These are phyloP conservation scores for Druceiella hillmani DNA, from an alignment of 2,888 invertebrate genomes.

Conservation along the genomic window DNA sequence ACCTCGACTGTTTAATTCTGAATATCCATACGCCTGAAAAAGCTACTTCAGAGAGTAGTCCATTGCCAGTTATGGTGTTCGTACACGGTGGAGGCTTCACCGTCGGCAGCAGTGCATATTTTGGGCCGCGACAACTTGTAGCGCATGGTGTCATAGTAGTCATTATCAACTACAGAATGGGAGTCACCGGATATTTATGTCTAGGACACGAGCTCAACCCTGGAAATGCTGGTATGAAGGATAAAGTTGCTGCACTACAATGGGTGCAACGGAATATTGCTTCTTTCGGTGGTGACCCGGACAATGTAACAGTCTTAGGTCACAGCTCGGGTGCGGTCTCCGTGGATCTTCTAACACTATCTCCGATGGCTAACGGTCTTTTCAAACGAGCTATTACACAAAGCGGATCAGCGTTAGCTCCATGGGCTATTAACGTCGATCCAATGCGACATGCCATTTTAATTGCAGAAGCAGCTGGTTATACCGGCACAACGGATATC, in stretches of 20 bases:
- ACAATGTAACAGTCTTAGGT: slow-evolving; percentile 39
- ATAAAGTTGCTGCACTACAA: slow-evolving; percentile 36
- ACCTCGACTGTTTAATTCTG: background rate
- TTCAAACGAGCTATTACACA: too few species aligned
- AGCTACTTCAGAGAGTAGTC: background rate
- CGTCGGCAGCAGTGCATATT: background rate
- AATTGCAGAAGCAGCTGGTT: too few species aligned
- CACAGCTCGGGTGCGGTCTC: slow-evolving; percentile 40
- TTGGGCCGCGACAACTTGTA: too few species aligned
- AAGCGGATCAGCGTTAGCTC: too few species aligned
- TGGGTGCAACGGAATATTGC: slow-evolving; percentile 40
- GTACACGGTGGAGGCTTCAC: background rate
- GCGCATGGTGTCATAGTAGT: too few species aligned
- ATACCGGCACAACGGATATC: too few species aligned
- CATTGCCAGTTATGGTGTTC: slow-evolving; percentile 2
- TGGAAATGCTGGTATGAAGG: slow-evolving; percentile 44
- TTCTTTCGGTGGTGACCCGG: slow-evolving; percentile 39
- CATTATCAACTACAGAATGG: too few species aligned
- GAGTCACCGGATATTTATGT: slow-evolving; percentile 48
- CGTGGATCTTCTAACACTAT: slow-evolving; percentile 36
- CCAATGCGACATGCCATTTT: too few species aligned
- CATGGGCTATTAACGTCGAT: too few species aligned
- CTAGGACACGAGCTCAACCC: slow-evolving; percentile 35
- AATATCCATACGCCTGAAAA: background rate
- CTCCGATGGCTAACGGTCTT: slow-evolving; percentile 34